These are phyloP conservation scores for Monopterus albus DNA, from an alignment of 2,113 vertebrate species.

Conservation along the genomic window DNA sequence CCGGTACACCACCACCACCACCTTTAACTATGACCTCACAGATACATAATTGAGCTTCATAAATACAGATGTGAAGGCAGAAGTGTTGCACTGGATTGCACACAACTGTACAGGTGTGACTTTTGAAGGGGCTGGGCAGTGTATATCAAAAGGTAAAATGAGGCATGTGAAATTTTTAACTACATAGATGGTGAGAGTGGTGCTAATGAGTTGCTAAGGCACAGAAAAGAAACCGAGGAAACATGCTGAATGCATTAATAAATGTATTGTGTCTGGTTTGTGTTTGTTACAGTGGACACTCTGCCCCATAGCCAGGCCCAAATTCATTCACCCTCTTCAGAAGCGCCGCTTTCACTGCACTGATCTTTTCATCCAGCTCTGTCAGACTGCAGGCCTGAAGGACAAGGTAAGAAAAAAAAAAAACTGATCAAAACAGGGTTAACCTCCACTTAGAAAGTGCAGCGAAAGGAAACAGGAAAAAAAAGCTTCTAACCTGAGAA, in stretches of 20 bases:
- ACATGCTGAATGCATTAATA: neutral
- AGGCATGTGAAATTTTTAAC: too few relatives aligned
- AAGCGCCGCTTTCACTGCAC: constrained; percentile 89
- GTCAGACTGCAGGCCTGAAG: constrained; percentile 91
- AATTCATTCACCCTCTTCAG: constrained; percentile 89
- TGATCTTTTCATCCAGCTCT: constrained; percentile 98
- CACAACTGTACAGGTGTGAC: too few relatives aligned
- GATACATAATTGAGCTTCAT: too few relatives aligned
- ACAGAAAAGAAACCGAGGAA: neutral
- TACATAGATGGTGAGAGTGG: neutral
- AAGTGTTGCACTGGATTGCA: too few relatives aligned
- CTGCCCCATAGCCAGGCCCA: constrained; percentile 78
- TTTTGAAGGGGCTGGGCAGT: too few relatives aligned
- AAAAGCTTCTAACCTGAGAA: constrained; percentile 82
- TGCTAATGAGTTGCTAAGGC: neutral
- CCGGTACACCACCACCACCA: too few relatives aligned
- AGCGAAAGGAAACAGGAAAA: constrained; percentile 2
- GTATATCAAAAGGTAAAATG: too few relatives aligned
- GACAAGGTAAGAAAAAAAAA: constrained; percentile 25
- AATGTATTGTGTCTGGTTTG: constrained; percentile 21
- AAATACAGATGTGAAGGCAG: too few relatives aligned
- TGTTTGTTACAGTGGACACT: constrained; percentile 77
- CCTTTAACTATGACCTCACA: too few relatives aligned
- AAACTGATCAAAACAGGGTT: neutral
- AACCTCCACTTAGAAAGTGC: neutral